Base-by-base conservation (phyloP, 2,113 vertebrate genomes). In the Albula glossodonta region DNA sequence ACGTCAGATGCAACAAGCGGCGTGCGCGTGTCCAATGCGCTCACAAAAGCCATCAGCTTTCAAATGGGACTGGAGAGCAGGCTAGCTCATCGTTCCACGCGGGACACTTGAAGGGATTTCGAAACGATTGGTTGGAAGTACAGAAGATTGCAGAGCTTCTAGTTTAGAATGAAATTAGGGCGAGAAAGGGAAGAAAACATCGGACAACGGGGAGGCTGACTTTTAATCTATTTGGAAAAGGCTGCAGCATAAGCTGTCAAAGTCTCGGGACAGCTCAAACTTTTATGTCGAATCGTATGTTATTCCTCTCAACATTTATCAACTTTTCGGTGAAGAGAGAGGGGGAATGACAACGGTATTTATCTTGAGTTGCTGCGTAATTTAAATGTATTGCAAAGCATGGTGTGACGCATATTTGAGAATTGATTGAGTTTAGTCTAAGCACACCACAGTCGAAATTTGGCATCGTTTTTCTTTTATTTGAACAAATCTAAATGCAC, bases 11-110 rank as follows among this genome's bases (percentile, higher is more conserved):
- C 78, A 84, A 84, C 79, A 56, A 83, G 86, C 85, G 89, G 91
- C 87, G 90, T 78, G 90, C 90, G 90, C 92, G 91, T 87, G 53
- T 82, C 56, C 87, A 50, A 63, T 80, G 51, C 51, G 31, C 87
- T 88, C 63, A 87, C 86, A 90, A 92, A 92, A 94, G 91, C 80
- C 89, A 86, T 87, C 90, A 79, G 78, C 74, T 85, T 89, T 78
- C 22, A 87, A 12, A 84, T 1, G 89, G 77, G 80, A 85, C 63
- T 51, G 87, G 84, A 83, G 89, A 49, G 77, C 60, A 80, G 51
- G 77, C 70, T 51, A 82, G 48, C 78, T 57, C 66, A 53, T 74
- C n/a, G 77, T 74, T 81, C 81, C 51, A 63, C 79, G 77, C 57
- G 81, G 80, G 41, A 51, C 50, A 70, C 50, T 51, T 86, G 87